These are phyloP conservation scores for Patiria miniata DNA, from an alignment of 35 echinoderm and acorn worm species.

Conservation along the genomic window DNA sequence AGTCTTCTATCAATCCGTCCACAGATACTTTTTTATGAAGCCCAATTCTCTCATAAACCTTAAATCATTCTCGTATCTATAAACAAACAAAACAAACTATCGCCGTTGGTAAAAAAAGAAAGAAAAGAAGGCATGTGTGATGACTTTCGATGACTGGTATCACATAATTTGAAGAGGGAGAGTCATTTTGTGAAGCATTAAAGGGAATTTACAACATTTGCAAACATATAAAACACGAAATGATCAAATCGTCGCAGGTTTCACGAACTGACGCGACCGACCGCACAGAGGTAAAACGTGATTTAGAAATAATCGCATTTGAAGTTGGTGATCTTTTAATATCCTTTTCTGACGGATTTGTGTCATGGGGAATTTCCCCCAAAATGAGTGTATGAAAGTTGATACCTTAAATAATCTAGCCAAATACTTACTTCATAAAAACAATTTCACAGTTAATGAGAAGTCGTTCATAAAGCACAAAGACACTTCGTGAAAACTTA, in stretches of 20 bases:
- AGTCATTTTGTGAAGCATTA: too few relatives aligned
- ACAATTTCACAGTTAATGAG: not conserved
- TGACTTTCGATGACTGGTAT: too few relatives aligned
- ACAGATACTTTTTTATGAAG: too few relatives aligned
- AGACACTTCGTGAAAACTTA: not conserved
- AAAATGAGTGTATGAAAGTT: not conserved
- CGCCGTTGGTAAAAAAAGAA: too few relatives aligned
- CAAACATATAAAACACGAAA: too few relatives aligned
- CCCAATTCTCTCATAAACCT: too few relatives aligned
- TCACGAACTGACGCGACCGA: not conserved
- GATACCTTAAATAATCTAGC: not conserved
- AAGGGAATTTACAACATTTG: too few relatives aligned
- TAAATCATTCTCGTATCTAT: too few relatives aligned
- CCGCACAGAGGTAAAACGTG: not conserved
- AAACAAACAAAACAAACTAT: too few relatives aligned
- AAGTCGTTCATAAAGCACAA: not conserved
- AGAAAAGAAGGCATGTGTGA: too few relatives aligned
- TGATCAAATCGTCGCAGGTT: not conserved
- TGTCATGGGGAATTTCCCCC: not conserved
- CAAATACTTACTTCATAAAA: not conserved
- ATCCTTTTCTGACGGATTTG: not conserved
- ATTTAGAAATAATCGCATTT: not conserved
- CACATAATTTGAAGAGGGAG: too few relatives aligned
- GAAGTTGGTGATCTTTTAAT: not conserved
- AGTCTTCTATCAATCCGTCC: too few relatives aligned